Conservation (phyloP, 2,888 invertebrate species). For the Nineta flava region DNA sequence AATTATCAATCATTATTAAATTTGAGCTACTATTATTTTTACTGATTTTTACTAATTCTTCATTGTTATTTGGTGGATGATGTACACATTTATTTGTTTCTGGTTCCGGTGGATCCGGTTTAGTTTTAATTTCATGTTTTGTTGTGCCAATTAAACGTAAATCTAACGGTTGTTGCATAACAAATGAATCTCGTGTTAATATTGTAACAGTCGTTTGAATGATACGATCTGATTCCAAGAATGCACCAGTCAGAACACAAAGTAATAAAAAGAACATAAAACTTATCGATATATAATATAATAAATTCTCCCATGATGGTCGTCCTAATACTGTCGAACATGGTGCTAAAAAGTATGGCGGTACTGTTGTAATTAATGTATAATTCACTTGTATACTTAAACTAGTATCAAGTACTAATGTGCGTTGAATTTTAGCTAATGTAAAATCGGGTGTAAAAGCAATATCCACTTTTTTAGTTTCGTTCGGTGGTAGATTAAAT, state of each 20-base stretch:
- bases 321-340: constrained; percentile 54
- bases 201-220: constrained; percentile 33
- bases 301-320: constrained; percentile 58
- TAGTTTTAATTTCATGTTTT: constrained; percentile 8
- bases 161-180: constrained; percentile 43
- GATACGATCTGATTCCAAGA: constrained; percentile 56
- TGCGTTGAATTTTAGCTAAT: constrained; percentile 51
- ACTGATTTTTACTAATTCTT: neutral
- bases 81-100: neutral
- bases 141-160: constrained; percentile 36
- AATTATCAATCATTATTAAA: neutral
- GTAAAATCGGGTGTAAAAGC: constrained; percentile 83
- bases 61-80: neutral
- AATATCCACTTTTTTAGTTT: constrained; percentile 62
- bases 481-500: constrained; percentile 55
- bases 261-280: constrained; percentile 45
- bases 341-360: constrained; percentile 41
- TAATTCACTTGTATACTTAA: constrained; percentile 45
- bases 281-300: constrained; percentile 46
- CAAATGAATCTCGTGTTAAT: constrained; percentile 33
- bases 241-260: constrained; percentile 47
- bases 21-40: neutral
- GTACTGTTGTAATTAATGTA: constrained; percentile 47
- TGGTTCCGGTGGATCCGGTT: neutral
- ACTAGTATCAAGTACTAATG: constrained; percentile 43